Percentiles rank a stretch among this genome's conserved stretches.
phyloP scores from a whole-genome alignment of 1,140 invertebrate species.

The Drosophila bipectinata region DNA sequence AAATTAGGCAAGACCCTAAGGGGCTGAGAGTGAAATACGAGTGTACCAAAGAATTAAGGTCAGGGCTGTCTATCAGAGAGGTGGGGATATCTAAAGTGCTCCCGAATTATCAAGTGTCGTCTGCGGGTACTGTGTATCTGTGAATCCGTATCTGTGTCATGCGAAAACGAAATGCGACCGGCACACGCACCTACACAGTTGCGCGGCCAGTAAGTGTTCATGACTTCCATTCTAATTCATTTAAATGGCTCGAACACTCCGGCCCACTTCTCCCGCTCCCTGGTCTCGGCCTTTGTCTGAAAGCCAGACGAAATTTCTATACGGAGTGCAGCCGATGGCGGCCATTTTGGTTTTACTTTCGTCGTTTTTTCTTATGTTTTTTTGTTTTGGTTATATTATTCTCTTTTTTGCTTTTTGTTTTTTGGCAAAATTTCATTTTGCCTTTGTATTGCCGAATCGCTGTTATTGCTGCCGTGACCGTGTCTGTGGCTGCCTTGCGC shows the following conservation, averaged over 20 bases:
- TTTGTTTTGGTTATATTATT: slow-evolving; percentile 39
- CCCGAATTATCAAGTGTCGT: slow-evolving; percentile 19
- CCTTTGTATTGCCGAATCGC: slow-evolving; percentile 39
- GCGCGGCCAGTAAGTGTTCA: slow-evolving; percentile 48
- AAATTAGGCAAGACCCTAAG: background rate
- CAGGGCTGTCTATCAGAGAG: slow-evolving; percentile 53
- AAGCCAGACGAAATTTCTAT: slow-evolving; percentile 61
- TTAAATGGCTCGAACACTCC: slow-evolving; percentile 48
- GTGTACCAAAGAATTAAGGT: slow-evolving; percentile 76
- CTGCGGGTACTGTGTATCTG: background rate
- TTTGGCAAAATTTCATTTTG: slow-evolving; percentile 49
- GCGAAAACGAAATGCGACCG: slow-evolving; percentile 68
- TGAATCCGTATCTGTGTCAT: slow-evolving; percentile 63
- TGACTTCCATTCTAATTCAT: slow-evolving; percentile 77
- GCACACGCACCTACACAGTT: slow-evolving; percentile 16
- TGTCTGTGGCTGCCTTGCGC: slow-evolving; percentile 67
- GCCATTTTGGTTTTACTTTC: slow-evolving; percentile 70
- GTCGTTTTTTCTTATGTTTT: background rate
- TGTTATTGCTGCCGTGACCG: slow-evolving; percentile 39
- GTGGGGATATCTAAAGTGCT: slow-evolving; percentile 4
- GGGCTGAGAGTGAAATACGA: slow-evolving; percentile 40
- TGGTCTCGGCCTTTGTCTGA: slow-evolving; percentile 17
- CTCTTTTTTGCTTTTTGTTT: slow-evolving; percentile 31
- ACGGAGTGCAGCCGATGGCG: slow-evolving; percentile 67
- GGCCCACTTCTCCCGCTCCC: slow-evolving; percentile 17